phyloP scores from a whole-genome alignment of 1,140 invertebrate genomes.

The Solen grandis region DNA sequence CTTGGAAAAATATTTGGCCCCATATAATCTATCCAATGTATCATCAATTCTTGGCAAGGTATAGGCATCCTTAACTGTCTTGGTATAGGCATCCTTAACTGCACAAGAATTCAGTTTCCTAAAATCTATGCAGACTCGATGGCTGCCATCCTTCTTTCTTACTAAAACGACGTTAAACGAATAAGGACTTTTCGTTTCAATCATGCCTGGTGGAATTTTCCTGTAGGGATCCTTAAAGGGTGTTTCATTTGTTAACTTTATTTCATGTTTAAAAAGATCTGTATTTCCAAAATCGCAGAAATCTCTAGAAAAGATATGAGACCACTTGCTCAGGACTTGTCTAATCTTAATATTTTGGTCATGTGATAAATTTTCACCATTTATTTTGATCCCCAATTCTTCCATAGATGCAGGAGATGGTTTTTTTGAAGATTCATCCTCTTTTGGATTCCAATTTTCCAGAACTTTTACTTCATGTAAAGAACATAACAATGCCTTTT shows the following conservation, averaged over 20 bases:
- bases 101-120: too few species aligned
- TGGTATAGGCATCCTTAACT: constrained; percentile 28
- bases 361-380: too few species aligned
- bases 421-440: not conserved
- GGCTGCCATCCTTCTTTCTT: constrained; percentile 6
- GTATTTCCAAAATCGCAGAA: constrained; percentile 26
- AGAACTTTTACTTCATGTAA: too few species aligned
- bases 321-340: too few species aligned
- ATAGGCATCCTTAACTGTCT: too few species aligned
- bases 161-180: not conserved
- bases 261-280: constrained; percentile 47
- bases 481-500: too few species aligned
- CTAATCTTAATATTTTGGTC: too few species aligned
- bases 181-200: constrained; percentile 26
- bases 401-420: constrained; percentile 11
- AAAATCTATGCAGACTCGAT: too few species aligned
- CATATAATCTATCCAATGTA: too few species aligned
- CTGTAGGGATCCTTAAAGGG: constrained; percentile 47
- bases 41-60: too few species aligned
- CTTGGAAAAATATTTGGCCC: too few species aligned
- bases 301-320: constrained; percentile 35
- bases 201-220: constrained; percentile 34
- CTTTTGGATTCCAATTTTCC: not conserved
- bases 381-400: too few species aligned
- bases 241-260: constrained; percentile 20